phyloP scores from a whole-genome alignment of 2,113 vertebrate genomes.

The Melanotaenia duboulayi region DNA sequence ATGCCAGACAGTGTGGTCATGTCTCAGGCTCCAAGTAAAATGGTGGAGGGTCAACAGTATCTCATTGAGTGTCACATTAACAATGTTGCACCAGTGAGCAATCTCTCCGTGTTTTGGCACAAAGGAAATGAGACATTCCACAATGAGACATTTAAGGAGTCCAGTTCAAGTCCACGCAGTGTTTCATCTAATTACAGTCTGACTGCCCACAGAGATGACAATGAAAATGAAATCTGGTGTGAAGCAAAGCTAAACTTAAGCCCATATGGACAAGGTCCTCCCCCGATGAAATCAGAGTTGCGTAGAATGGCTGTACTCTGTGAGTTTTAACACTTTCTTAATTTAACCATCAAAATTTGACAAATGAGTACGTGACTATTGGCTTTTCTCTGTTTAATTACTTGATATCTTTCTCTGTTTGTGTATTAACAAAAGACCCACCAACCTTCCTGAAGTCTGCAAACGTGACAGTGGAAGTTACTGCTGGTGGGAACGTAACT shows the following conservation, averaged over 20 bases:
- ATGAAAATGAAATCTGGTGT: conserved; percentile 69
- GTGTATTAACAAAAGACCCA: conserved; percentile 59
- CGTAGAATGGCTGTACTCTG: conserved; percentile 44
- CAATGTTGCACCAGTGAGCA: conserved; percentile 40
- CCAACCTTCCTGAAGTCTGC: conserved; percentile 41
- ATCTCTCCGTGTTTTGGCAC: conserved; percentile 55
- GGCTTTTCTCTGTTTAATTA: background rate
- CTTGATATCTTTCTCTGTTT: background rate
- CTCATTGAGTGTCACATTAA: conserved; percentile 59
- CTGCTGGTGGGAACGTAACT: background rate
- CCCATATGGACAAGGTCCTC: background rate
- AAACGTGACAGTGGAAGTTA: conserved; percentile 42
- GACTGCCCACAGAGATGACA: background rate
- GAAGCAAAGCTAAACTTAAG: conserved; percentile 61
- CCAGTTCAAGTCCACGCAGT: background rate
- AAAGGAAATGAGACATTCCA: fast-evolving
- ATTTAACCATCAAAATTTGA: background rate
- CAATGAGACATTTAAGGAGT: fast-evolving
- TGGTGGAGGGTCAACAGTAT: conserved; percentile 14
- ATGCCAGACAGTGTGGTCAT: conserved; percentile 58
- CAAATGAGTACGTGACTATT: background rate
- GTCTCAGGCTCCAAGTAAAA: background rate
- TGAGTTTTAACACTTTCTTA: conserved; percentile 48
- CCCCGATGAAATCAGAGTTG: background rate
- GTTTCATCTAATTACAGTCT: fast-evolving